These are phyloP conservation scores for Schlechtendalia chinensis DNA, from an alignment of 1,140 invertebrate genomes.

Conservation along the genomic window DNA sequence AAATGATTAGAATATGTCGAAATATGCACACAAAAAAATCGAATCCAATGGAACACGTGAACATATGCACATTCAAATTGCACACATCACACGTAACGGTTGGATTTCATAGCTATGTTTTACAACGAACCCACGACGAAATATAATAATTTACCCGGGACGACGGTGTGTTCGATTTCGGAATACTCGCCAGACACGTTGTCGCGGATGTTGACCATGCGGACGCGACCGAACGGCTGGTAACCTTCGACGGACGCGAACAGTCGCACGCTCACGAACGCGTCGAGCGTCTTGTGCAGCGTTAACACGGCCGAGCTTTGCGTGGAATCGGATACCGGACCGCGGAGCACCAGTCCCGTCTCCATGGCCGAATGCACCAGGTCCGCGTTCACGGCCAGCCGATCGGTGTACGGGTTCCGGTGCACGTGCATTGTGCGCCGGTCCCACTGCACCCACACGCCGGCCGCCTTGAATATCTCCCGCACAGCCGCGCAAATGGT, in stretches of 20 bases:
- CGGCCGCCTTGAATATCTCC: not conserved
- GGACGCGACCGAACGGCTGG: not conserved
- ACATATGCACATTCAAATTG: too few species aligned
- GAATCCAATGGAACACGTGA: too few species aligned
- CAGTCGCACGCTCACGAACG: not conserved
- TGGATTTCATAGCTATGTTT: too few species aligned
- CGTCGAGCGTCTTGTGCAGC: not conserved
- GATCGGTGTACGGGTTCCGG: not conserved
- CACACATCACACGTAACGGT: too few species aligned
- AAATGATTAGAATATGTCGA: too few species aligned
- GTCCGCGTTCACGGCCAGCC: not conserved
- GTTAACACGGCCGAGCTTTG: not conserved
- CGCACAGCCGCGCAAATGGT: too few species aligned
- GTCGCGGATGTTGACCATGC: constrained; percentile 12
- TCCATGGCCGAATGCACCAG: not conserved
- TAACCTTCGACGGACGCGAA: not conserved
- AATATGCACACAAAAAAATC: too few species aligned
- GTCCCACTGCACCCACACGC: not conserved
- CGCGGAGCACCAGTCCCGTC: not conserved
- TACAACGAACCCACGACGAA: too few species aligned
- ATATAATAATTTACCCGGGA: too few species aligned
- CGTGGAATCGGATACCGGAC: too few species aligned
- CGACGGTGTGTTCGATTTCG: constrained; percentile 21
- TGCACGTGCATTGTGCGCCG: not conserved
- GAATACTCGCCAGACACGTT: constrained; percentile 29